Evolutionary conservation across 2,888 invertebrate genomes (phyloP), one percentile per base, ranked within the genome.

Genomic region (Lycophotia porphyrea): DNA sequence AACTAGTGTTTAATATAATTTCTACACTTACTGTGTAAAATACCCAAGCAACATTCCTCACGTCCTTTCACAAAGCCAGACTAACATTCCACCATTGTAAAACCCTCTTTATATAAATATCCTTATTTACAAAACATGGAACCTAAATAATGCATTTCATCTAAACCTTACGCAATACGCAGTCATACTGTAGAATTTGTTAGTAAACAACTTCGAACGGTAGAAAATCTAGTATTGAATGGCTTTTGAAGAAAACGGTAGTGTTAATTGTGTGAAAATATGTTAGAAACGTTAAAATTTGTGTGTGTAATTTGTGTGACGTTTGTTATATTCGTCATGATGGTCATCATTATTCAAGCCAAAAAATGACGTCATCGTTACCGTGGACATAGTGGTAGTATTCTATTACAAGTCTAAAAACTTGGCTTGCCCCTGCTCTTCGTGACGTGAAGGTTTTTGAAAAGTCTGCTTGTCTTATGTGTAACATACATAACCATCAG

Each of bases 71-170:
- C 11, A 21, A 55, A 52, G 2, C n/a, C 5, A 58, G 5, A 55
- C 39, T 49, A 42, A 39, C 13, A 31, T 60, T 4, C 31, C 27
- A 36, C 34, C 34, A 61, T 52, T 71, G 64, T 78, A 67, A 18
- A 68, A 8, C 13, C 2, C 2, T 31, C 78, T 69, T 77, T 68
- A 81, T 68, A 78, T 64, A 72, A 85, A 75, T 76, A 72, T 7
- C 21, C 49, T 65, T 87, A 81, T 87, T 87, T 87, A 87, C 86
- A 76, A 87, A 87, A 87, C 84, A 87, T 47, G 0, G 15, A 42
- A 7, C 49, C 73, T 55, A 84, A 83, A 85, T 86, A 86, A 87
- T 82, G 63, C 74, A 15, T 63, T 80, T 49, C 49, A 66, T 69
- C 68, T 74, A 68, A 75, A 27, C 42, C 44, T 86, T 84, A 82